Percentiles rank a stretch among this genome's conserved stretches.
phyloP scores from a whole-genome alignment of 2,888 invertebrate genomes.

The Andrena chrysosceles region DNA sequence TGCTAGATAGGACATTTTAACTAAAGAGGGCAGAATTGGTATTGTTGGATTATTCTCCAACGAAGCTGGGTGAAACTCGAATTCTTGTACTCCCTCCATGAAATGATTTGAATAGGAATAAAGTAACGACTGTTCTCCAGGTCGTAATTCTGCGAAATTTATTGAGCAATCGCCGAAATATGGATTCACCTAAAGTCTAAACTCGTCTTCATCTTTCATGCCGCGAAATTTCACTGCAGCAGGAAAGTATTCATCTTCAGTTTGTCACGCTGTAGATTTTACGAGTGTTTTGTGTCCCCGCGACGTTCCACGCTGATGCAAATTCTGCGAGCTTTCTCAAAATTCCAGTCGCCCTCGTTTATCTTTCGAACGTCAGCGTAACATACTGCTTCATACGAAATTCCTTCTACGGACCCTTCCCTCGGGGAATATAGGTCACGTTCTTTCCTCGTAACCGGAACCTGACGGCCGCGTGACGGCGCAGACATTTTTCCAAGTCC shows the following conservation, averaged over 20 bases:
- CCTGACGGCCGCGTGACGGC: not conserved
- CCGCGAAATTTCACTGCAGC: constrained; percentile 6
- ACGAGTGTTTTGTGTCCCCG: constrained; percentile 28
- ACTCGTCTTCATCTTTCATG: constrained; percentile 1
- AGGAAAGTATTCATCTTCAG: constrained; percentile 9
- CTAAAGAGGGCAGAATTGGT: no score
- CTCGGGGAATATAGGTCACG: constrained; percentile 42
- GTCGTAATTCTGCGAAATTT: no score
- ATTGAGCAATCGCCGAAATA: no score
- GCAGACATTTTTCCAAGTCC: not conserved
- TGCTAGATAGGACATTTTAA: no score
- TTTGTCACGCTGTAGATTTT: constrained; percentile 29
- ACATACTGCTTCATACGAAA: constrained; percentile 39
- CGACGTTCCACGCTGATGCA: constrained; percentile 40
- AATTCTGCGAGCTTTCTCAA: constrained; percentile 52
- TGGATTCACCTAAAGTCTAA: not conserved
- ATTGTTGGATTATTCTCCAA: no score
- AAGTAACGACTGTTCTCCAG: no score
- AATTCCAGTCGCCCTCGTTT: constrained; percentile 50
- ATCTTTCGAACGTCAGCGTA: constrained; percentile 37
- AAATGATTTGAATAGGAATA: no score
- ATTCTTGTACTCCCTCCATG: no score
- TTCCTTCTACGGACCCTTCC: constrained; percentile 28
- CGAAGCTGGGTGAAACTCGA: no score
- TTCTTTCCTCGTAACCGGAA: constrained; percentile 27